Conservation (phyloP, 1,140 invertebrate species). For the Anadara kagoshimensis region DNA sequence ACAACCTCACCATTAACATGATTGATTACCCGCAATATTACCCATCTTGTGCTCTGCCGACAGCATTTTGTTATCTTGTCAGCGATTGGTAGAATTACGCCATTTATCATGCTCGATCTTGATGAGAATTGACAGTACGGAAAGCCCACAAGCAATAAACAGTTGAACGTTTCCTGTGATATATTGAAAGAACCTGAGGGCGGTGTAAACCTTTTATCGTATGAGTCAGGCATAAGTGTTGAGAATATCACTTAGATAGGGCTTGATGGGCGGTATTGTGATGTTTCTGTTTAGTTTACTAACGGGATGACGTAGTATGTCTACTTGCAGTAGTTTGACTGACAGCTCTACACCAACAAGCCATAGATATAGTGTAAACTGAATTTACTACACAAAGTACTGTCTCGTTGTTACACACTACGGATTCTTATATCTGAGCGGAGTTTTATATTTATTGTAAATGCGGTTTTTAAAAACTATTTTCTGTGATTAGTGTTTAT, state of each 20-base stretch:
- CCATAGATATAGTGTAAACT: no score
- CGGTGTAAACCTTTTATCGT: slow-evolving; percentile 48
- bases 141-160: slow-evolving; percentile 45
- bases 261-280: slow-evolving; percentile 45
- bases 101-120: slow-evolving; percentile 46
- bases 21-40: slow-evolving; percentile 64
- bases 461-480: no score
- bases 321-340: slow-evolving; percentile 26
- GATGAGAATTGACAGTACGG: slow-evolving; percentile 47
- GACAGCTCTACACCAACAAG: slow-evolving; percentile 11
- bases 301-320: slow-evolving; percentile 19
- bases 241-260: slow-evolving; percentile 45
- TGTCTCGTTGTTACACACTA: no score
- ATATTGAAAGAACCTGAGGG: slow-evolving; percentile 38
- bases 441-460: no score
- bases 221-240: slow-evolving; percentile 45
- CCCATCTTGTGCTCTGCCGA: slow-evolving; percentile 56
- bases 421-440: no score
- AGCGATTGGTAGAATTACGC: slow-evolving; percentile 53
- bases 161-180: slow-evolving; percentile 28
- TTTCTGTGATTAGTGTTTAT: no score
- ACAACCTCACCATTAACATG: slow-evolving; percentile 61
- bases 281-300: slow-evolving; percentile 32
- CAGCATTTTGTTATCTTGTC: slow-evolving; percentile 42
- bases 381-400: no score